phyloP scores from a whole-genome alignment of 2,797 vertebrate species.

The Ataeniobius toweri region DNA sequence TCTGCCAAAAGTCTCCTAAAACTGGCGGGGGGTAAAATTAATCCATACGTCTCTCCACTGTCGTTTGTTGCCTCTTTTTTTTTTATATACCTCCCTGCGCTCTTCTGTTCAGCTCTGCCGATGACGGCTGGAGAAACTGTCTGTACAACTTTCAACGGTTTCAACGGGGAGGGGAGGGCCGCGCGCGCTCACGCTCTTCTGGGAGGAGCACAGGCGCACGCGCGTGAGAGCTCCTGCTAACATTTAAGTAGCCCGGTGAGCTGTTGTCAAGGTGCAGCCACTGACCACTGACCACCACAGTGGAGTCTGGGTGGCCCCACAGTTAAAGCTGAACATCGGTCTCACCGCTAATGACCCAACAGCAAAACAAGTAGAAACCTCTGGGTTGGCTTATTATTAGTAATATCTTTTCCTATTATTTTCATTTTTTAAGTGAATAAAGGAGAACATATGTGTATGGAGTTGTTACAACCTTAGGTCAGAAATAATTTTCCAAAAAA shows the following conservation, averaged over 20 bases:
- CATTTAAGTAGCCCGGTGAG: no score
- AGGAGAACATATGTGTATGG: no score
- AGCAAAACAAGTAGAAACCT: neutral
- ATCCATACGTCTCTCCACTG: slow-evolving; percentile 10
- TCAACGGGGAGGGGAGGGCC: neutral
- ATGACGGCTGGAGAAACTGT: neutral
- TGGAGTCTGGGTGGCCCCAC: neutral
- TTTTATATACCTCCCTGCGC: no score
- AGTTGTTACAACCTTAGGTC: no score
- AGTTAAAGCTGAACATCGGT: neutral
- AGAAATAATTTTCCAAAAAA: neutral
- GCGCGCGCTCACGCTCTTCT: neutral
- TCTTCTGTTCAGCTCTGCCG: neutral
- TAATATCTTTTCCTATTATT: no score
- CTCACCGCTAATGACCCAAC: neutral
- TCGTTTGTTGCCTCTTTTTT: neutral
- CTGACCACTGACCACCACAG: neutral
- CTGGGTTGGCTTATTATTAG: no score
- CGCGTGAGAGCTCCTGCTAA: neutral
- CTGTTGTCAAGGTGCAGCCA: neutral
- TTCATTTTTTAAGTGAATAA: no score
- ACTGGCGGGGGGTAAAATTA: neutral
- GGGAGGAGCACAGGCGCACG: neutral
- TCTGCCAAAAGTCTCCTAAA: neutral
- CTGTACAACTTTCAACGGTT: neutral